phyloP scores from a whole-genome alignment of 2,797 vertebrate genomes.

The Orestias chungarensis region DNA sequence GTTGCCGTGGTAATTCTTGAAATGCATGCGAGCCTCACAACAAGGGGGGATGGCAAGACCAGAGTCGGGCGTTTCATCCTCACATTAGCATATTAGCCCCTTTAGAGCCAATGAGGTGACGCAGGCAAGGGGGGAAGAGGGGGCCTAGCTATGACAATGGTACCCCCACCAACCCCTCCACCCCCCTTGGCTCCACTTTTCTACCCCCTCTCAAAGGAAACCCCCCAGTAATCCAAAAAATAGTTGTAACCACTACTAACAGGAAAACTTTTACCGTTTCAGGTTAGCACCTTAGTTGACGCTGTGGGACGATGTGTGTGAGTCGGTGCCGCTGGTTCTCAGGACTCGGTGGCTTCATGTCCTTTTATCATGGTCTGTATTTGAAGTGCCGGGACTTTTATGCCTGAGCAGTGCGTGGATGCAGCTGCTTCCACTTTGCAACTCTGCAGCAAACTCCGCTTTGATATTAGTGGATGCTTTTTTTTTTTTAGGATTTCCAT shows the following conservation, averaged over 20 bases:
- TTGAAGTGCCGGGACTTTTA: conserved; percentile 78
- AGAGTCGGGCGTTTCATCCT: conserved; percentile 69
- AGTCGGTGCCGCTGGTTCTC: conserved; percentile 35
- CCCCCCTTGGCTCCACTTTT: conserved; percentile 48
- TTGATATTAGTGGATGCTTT: conserved; percentile 17
- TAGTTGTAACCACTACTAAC: conserved; percentile 50
- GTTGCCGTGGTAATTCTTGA: conserved; percentile 78
- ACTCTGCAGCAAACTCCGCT: conserved; percentile 35
- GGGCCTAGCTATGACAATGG: conserved; percentile 77
- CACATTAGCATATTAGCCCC: conserved; percentile 79
- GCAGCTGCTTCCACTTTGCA: conserved; percentile 35
- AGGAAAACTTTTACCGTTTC: conserved; percentile 35
- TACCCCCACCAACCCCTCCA: no score
- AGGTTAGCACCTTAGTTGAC: conserved; percentile 12
- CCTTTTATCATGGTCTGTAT: conserved; percentile 63
- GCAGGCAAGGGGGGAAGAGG: conserved; percentile 64
- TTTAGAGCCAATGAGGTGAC: conserved; percentile 76
- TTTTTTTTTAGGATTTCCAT: conserved; percentile 33
- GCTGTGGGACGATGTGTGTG: conserved; percentile 22
- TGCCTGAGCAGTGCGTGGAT: conserved; percentile 62
- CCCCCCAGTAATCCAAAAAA: conserved; percentile 71
- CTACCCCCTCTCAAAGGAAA: conserved; percentile 63
- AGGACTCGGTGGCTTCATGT: conserved; percentile 38
- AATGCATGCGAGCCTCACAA: conserved; percentile 74
- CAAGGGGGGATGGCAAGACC: conserved; percentile 65